phyloP scores from a whole-genome alignment of 1,140 invertebrate species.

The Tachypleus tridentatus region DNA sequence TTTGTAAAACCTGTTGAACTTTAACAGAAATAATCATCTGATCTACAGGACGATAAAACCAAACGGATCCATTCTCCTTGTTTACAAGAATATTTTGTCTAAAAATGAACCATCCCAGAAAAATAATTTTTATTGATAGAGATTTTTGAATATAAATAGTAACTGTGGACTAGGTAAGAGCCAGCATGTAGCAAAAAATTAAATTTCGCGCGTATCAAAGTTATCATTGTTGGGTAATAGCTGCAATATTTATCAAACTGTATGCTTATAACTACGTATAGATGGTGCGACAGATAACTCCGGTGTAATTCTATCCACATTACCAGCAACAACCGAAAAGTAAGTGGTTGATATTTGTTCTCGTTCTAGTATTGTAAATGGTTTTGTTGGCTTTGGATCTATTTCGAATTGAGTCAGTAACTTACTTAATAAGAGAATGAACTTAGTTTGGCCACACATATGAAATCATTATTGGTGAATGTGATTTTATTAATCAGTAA shows the following conservation, averaged over 20 bases:
- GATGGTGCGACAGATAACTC: constrained; percentile 24
- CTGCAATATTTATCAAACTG: not conserved
- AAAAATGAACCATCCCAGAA: not conserved
- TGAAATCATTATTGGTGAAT: not conserved
- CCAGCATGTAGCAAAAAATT: not conserved
- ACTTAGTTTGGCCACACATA: not conserved
- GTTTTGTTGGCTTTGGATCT: not conserved
- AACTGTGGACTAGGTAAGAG: not conserved
- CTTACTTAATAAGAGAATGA: not conserved
- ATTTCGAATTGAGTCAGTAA: not conserved
- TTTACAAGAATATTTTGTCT: not conserved
- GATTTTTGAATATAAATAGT: not conserved
- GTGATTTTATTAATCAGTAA: not conserved
- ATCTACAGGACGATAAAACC: not conserved
- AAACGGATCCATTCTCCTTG: not conserved
- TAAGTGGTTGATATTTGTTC: constrained; percentile 3
- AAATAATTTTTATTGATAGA: not conserved
- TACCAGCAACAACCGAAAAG: constrained; percentile 16
- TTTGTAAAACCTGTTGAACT: constrained; percentile 3
- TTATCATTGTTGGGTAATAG: not conserved
- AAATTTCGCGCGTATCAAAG: not conserved
- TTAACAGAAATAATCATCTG: constrained; percentile 1
- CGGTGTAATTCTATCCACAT: constrained; percentile 20
- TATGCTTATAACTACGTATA: constrained; percentile 4
- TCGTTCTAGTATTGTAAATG: too few relatives aligned